Conservation (phyloP, 53 echinoderm and acorn worm genomes). For the Astropecten irregularis region DNA sequence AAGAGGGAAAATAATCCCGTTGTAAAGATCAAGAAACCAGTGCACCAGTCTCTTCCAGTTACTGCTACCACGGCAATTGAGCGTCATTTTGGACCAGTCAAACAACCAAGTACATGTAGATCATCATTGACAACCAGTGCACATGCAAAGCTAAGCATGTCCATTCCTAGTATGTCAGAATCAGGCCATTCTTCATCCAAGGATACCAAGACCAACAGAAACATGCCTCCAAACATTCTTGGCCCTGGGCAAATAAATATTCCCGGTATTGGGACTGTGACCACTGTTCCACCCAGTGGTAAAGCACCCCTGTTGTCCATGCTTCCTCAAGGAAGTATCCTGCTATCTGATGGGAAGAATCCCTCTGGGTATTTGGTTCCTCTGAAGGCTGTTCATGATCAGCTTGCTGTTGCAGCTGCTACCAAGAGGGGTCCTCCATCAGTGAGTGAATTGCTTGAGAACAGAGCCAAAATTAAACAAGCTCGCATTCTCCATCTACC, state of each 20-base stretch:
- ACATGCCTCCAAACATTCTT: not conserved
- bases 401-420: not conserved
- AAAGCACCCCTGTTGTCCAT: slow-evolving; percentile 17
- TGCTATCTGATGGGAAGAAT: slow-evolving; percentile 42
- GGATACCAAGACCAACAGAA: not conserved
- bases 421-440: not conserved
- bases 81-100: no score
- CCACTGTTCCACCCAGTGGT: not conserved
- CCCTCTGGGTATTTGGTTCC: slow-evolving; percentile 28
- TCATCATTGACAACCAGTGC: no score
- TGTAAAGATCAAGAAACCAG: not conserved
- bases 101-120: no score
- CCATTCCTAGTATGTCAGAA: no score
- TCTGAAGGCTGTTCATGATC: slow-evolving; percentile 7
- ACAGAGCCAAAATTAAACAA: no score
- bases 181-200: no score
- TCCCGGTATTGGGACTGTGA: slow-evolving; percentile 1
- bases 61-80: not conserved
- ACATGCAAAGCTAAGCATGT: no score
- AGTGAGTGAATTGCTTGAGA: not conserved
- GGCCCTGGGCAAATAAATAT: not conserved
- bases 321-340: slow-evolving; percentile 31
- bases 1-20: not conserved
- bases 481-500: no score
- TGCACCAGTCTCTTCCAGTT: not conserved